Evolutionary conservation across 2,797 vertebrate genomes (phyloP), one percentile per base, ranked within the genome.

Genomic region (Scleropages formosus): DNA sequence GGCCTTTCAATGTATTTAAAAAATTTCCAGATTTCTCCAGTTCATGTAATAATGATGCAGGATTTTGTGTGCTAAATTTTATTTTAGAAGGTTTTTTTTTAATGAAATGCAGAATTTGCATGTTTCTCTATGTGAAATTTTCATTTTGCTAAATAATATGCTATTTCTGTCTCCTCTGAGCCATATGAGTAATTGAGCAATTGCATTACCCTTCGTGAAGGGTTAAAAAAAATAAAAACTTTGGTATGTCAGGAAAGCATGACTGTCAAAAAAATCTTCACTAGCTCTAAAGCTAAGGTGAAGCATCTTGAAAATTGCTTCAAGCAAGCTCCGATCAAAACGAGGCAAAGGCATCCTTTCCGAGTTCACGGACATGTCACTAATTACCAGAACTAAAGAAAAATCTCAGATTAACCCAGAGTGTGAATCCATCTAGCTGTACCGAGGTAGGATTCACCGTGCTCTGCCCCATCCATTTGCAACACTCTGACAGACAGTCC

Each of bases 401-500:
- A 71, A 24, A 47, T 69, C 49, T 67, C 26, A 64, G 51, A 75
- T 64, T 75, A 59, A 78, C 73, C 72, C 39, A 16, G 60, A 58
- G 20, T 73, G 76, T n/a, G n/a, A n/a, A n/a, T n/a, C n/a, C n/a
- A n/a, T n/a, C n/a, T n/a, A n/a, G n/a, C n/a, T n/a, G n/a, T n/a
- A n/a, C n/a, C n/a, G n/a, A n/a, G n/a, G n/a, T n/a, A n/a, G 56
- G 44, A 64, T 53, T 11, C 24, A 72, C 80, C 80, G n/a, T n/a
- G n/a, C 79, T 80, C 83, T 82, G 77, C 81, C 73, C 0, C 78
- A 72, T 75, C 87, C 83, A 80, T 82, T 63, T 20, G 59, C 72
- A 74, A 67, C 74, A 79, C 82, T 79, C 74, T 61, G 86, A 59
- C 72, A 80, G n/a, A n/a, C 76, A 73, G 68, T 75, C 13, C 4